Conservation (phyloP, 1,140 invertebrate species). For the Lepidurus couesii region DNA sequence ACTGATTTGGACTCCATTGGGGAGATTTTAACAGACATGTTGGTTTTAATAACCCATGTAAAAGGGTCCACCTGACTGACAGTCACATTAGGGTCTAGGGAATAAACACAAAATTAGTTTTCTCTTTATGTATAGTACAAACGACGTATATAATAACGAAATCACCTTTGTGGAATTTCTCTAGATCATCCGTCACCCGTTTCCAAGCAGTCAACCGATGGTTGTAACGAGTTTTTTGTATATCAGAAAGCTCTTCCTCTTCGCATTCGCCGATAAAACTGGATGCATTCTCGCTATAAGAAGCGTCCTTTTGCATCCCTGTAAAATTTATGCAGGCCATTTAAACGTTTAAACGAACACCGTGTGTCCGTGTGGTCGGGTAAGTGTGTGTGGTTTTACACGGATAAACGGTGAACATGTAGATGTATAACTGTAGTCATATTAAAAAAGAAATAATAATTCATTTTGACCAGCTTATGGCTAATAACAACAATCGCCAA, state of each 20-base stretch:
- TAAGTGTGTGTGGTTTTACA: too few relatives aligned
- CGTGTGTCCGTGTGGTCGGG: too few relatives aligned
- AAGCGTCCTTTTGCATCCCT: too few relatives aligned
- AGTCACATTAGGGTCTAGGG: neutral
- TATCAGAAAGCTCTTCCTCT: conserved; percentile 9
- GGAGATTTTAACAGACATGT: neutral
- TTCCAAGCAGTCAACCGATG: neutral
- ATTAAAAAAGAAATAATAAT: too few relatives aligned
- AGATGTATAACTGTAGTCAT: too few relatives aligned
- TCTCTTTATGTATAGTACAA: neutral
- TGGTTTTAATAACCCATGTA: neutral
- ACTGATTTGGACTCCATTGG: neutral
- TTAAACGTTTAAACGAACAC: too few relatives aligned
- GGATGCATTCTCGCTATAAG: too few relatives aligned
- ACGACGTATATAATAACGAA: neutral
- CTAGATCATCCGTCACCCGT: neutral
- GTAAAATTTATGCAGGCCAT: too few relatives aligned
- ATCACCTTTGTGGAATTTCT: neutral
- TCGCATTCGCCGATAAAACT: neutral
- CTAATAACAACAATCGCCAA: too few relatives aligned
- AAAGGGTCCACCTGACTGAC: neutral
- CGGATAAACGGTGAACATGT: too few relatives aligned
- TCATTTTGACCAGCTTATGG: too few relatives aligned
- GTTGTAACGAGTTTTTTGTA: neutral
- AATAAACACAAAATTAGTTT: neutral